Percentiles rank a stretch among this genome's conserved stretches.
Evolutionary conservation across 2,797 vertebrate genomes (phyloP).

Genomic region (Amphiprion clarkii): DNA sequence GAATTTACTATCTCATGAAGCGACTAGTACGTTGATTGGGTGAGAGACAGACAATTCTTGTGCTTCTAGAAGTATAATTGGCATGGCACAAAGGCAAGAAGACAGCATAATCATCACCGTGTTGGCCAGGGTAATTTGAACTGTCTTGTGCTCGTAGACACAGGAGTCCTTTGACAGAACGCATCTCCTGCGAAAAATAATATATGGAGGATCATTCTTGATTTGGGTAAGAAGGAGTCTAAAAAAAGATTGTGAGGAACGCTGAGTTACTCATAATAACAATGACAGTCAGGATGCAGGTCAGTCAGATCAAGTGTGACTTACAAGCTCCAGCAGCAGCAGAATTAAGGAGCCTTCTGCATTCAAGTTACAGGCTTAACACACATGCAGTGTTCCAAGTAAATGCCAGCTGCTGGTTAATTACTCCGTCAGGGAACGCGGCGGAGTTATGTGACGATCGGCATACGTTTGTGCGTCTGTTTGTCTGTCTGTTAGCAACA

Average conservation of each 20-base stretch:
- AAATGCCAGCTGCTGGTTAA: constrained; percentile 30
- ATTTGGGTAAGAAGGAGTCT: constrained; percentile 59
- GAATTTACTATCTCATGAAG: constrained; percentile 21
- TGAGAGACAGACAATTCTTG: constrained; percentile 32
- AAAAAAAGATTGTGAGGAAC: constrained; percentile 61
- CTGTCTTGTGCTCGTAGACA: constrained; percentile 50
- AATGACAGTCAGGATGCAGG: neutral
- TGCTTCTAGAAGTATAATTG: constrained; percentile 50
- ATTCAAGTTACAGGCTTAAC: neutral
- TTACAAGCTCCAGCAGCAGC: too few relatives aligned
- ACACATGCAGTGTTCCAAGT: neutral
- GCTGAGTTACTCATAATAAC: constrained; percentile 37
- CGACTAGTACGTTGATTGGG: constrained; percentile 28
- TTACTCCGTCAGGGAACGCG: neutral
- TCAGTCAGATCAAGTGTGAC: neutral
- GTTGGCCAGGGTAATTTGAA: constrained; percentile 72
- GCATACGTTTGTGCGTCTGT: too few relatives aligned
- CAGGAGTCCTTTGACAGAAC: constrained; percentile 57
- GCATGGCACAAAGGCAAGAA: constrained; percentile 45
- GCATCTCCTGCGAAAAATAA: constrained; percentile 68
- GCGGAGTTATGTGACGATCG: too few relatives aligned
- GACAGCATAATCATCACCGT: constrained; percentile 67
- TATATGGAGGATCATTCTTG: constrained; percentile 54
- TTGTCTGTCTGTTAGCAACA: too few relatives aligned
- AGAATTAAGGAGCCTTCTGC: neutral